Base-by-base conservation (phyloP, 2,797 vertebrate species). In the Liasis olivaceus region DNA sequence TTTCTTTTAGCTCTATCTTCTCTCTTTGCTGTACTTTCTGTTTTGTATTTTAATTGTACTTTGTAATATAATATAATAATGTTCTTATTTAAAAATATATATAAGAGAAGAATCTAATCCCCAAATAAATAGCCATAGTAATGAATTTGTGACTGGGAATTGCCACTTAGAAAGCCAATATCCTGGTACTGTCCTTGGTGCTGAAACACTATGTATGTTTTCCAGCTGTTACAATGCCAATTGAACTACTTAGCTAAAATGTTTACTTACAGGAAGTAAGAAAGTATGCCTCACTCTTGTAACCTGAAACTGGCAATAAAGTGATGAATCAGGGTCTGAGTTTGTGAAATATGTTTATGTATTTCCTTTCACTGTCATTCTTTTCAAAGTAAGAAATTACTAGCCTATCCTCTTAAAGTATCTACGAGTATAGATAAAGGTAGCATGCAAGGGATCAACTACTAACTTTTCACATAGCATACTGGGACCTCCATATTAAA, bases 141-240 rank as follows among this genome's bases (percentile, higher is more conserved):
- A 77, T 63, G 58, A n/a, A 28, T 69, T 90, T 85, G 22, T 56
- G 15, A 36, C 62, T 89, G 36, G 14, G 85, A 81, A 31, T 87
- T 15, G 2, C 7, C 60, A 59, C 13, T 24, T 26, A 81, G 58
- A 58, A 86, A 87, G 77, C 42, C 8, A 2, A 5, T 2, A 13
- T 15, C 20, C 13, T 2, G 72, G 42, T 87, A 89, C 95, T 96
- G 63, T 95, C 95, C 94, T n/a, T 87, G 95, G 95, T 97, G 22
- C 96, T 96, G 93, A 89, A 90, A 93, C 1, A 28, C 31, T 42
- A 59, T 77, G 64, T 66, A 31, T 5, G 0, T 87, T 90, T 93
- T n/a, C n/a, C 60, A 72, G 54, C 24, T 4, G 51, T 20, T 81
- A 42, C 66, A 64, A 12, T 8, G 60, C 59, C 51, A 72, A 88